These are phyloP conservation scores for Palythoa grandiflora DNA, from an alignment of 92 coral and sea anemone genomes.

Conservation along the genomic window DNA sequence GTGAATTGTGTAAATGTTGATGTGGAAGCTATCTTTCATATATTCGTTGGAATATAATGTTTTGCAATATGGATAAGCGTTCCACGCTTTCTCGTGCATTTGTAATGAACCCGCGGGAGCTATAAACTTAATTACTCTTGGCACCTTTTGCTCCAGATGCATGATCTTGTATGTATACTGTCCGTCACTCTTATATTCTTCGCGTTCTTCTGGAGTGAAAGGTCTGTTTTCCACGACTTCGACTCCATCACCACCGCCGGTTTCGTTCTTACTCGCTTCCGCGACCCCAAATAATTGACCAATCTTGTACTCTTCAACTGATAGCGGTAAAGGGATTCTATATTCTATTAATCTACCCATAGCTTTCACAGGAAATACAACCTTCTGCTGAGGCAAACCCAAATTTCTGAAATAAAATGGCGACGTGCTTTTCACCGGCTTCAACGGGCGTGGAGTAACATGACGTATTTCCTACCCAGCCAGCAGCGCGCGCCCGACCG, in stretches of 20 bases:
- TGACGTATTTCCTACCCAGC: too few relatives aligned
- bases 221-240: slow-evolving; percentile 83
- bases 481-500: too few relatives aligned
- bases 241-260: slow-evolving; percentile 99
- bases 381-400: neutral
- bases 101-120: slow-evolving; percentile 92
- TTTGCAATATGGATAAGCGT: slow-evolving; percentile 94
- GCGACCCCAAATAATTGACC: slow-evolving; percentile 96
- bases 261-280: slow-evolving; percentile 98
- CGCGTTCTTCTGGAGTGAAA: slow-evolving; percentile 32
- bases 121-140: too few relatives aligned
- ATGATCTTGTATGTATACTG: slow-evolving; percentile 92
- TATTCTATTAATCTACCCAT: slow-evolving; percentile 77
- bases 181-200: slow-evolving; percentile 46
- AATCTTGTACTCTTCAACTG: slow-evolving; percentile 92
- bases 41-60: slow-evolving; percentile 87
- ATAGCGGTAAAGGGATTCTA: slow-evolving; percentile 85
- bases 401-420: slow-evolving; percentile 31
- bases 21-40: slow-evolving; percentile 75
- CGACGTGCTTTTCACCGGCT: slow-evolving; percentile 72
- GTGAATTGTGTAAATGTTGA: slow-evolving; percentile 89
- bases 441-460: too few relatives aligned
- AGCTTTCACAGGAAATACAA: slow-evolving; percentile 68
- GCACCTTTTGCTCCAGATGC: slow-evolving; percentile 84
- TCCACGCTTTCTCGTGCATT: slow-evolving; percentile 96